phyloP scores from a whole-genome alignment of 2,888 invertebrate species.

The Rhagium mordax region DNA sequence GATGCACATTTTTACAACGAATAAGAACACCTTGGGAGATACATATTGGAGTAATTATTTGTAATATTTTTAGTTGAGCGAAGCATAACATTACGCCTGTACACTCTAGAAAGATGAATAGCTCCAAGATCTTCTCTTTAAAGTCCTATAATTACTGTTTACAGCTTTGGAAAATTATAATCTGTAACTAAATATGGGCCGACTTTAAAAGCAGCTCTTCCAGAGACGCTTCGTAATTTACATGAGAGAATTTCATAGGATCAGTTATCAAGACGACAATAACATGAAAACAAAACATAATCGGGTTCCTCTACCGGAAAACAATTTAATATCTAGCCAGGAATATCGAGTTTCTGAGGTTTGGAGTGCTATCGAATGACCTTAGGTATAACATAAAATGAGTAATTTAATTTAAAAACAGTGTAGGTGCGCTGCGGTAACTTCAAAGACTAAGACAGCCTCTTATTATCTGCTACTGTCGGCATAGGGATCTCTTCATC shows the following conservation, averaged over 20 bases:
- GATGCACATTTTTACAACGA: neutral
- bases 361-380: constrained; percentile 54
- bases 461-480: constrained; percentile 70
- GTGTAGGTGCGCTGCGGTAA: constrained; percentile 67
- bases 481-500: constrained; percentile 56
- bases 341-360: constrained; percentile 48
- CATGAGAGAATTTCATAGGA: constrained; percentile 21
- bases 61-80: constrained; percentile 27
- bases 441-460: constrained; percentile 67
- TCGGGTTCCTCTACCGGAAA: constrained; percentile 28
- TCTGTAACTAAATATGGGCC: constrained; percentile 20
- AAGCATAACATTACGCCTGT: constrained; percentile 15
- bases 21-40: neutral
- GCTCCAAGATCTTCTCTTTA: constrained; percentile 11
- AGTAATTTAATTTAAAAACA: constrained; percentile 69
- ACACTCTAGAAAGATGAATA: constrained; percentile 21
- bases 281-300: constrained; percentile 15
- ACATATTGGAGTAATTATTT: constrained; percentile 19
- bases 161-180: constrained; percentile 24
- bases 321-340: constrained; percentile 26
- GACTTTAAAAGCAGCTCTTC: neutral
- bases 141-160: constrained; percentile 24
- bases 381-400: constrained; percentile 64
- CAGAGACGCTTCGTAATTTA: constrained; percentile 12
- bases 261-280: constrained; percentile 19